Evolutionary conservation across 2,888 invertebrate species (phyloP), one percentile per base, ranked within the genome.

Genomic region (Volucella bombylans): DNA sequence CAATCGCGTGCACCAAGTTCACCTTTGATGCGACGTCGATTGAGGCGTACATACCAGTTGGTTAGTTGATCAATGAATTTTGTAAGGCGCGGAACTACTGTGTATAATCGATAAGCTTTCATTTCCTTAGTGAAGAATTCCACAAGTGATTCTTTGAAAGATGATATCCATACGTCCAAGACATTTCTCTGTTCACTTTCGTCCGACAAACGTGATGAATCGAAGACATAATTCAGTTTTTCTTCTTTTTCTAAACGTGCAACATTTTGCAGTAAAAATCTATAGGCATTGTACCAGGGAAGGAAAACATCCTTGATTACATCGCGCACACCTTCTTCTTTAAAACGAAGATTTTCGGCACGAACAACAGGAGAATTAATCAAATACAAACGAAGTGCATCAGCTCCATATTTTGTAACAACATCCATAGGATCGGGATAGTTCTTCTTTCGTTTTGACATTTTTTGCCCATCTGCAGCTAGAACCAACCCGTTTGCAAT

Each of bases 361-460:
- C 98, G 94, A 0, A 99, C 99, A 6, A 99, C 99, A 0, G 99
- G 99, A 0, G 99, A 99, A 93, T 98, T 99, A 83, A 99, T 97
- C 72, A 99, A 93, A 92, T 99, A 99, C 45, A 99, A 93, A 85
- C 99, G 94, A 55, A 99, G 93, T 15, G 99, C 99, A 93, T 99
- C 99, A 0, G 99, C 99, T 1, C 99, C 99, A 91, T 97, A 99
- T 91, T 98, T 98, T 62, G 95, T 92, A 0, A 98, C 95, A 14
- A 99, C 94, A 88, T 96, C 95, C 92, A 98, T 93, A 0, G 99
- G 99, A 93, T 99, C 99, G 0, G 99, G 99, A 92, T 98, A 99
- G 91, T 99, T 99, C 92, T 99, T 98, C 92, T 99, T 99, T 39
- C 99, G 94, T 91, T 99, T 99, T 0, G 99, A 99, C 99, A 99